A percentile compares a stretch with the other conserved stretches of the same genome.
phyloP scores from a whole-genome alignment of 2,113 vertebrate genomes.

The Pituophis catenifer region DNA sequence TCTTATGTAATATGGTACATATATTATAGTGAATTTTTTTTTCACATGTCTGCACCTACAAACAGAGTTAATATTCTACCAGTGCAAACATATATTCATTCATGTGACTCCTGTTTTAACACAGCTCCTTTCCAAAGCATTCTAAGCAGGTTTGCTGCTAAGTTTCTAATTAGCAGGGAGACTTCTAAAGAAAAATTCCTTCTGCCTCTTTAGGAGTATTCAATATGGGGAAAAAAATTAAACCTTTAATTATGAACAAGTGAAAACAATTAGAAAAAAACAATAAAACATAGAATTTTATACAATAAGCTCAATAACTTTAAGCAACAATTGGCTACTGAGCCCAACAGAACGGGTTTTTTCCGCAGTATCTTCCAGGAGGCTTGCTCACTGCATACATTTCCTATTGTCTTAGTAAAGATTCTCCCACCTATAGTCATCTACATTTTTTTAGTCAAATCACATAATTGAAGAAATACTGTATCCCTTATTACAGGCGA shows the following conservation, averaged over 20 bases:
- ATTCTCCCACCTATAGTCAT: background rate
- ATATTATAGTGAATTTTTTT: slow-evolving; percentile 27
- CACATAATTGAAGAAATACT: background rate
- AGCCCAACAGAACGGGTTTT: background rate
- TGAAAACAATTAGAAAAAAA: background rate
- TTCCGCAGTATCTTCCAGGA: background rate
- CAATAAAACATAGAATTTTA: background rate
- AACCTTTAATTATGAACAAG: background rate
- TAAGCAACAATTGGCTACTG: background rate
- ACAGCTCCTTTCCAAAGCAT: background rate
- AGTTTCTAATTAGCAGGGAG: background rate
- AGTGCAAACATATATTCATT: slow-evolving; percentile 6
- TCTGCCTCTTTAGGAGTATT: background rate
- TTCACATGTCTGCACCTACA: background rate
- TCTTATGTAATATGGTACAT: slow-evolving; percentile 48
- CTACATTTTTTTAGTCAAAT: background rate
- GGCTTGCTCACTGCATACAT: background rate
- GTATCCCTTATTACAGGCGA: background rate
- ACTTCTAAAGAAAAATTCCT: background rate
- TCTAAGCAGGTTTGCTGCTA: background rate
- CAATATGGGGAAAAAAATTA: background rate
- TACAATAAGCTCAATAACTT: background rate
- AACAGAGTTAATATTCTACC: background rate
- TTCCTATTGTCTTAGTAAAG: background rate
- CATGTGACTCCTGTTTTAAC: background rate